Evolutionary conservation across 2,113 vertebrate genomes (phyloP).

Genomic region (Hucho hucho): DNA sequence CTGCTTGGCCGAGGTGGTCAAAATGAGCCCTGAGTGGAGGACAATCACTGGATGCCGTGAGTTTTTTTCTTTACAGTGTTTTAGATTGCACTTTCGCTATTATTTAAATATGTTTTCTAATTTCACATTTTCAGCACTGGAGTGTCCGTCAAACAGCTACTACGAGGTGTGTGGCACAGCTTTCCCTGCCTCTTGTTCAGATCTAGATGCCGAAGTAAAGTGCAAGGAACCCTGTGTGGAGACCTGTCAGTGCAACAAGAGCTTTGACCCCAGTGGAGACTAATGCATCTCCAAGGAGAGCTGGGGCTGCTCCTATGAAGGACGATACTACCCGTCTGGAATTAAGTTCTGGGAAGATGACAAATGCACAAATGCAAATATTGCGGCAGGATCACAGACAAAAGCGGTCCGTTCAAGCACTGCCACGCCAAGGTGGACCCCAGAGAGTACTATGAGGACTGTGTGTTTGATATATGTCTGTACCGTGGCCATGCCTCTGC

Average conservation of each 20-base stretch:
- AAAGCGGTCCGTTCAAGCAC: conserved; percentile 53
- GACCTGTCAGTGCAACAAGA: conserved; percentile 57
- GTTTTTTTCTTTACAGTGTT: conserved; percentile 15
- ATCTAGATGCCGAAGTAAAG: conserved; percentile 25
- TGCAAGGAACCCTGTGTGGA: conserved; percentile 54
- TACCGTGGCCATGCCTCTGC: conserved; percentile 56
- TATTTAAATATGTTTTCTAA: not conserved
- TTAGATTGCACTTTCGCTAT: no score
- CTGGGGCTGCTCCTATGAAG: conserved; percentile 52
- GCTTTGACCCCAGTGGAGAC: conserved; percentile 60
- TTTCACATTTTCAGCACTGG: conserved; percentile 33
- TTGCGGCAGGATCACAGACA: conserved; percentile 60
- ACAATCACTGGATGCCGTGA: conserved; percentile 44
- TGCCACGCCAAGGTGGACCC: conserved; percentile 53
- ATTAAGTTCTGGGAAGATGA: no score
- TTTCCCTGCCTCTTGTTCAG: conserved; percentile 55
- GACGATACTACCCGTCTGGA: conserved; percentile 28
- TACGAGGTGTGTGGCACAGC: conserved; percentile 55
- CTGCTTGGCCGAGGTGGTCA: conserved; percentile 57
- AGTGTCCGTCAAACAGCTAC: conserved; percentile 60
- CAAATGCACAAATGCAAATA: conserved; percentile 30
- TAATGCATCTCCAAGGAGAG: conserved; percentile 11
- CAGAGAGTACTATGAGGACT: conserved; percentile 42
- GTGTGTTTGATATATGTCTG: conserved; percentile 63
- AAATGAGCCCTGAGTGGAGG: conserved; percentile 26